phyloP scores from a whole-genome alignment of 1,140 invertebrate species.

The Battus philenor region DNA sequence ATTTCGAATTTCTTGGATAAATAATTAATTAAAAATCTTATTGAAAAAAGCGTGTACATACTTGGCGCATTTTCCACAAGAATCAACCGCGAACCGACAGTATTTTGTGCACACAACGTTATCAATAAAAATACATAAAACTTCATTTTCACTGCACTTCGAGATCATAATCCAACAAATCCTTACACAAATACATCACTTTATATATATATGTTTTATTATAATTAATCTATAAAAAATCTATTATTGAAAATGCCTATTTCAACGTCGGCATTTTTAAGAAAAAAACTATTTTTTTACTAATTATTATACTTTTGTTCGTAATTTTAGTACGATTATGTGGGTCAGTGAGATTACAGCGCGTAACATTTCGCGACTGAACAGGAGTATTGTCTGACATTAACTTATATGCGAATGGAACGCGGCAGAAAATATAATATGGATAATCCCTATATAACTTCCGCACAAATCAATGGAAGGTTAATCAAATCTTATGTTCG shows the following conservation, averaged over 20 bases:
- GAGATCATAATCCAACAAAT: constrained; percentile 33
- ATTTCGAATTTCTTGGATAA: too few species aligned
- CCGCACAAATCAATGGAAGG: too few species aligned
- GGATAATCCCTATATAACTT: constrained; percentile 27
- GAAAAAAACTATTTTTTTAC: too few species aligned
- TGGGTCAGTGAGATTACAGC: constrained; percentile 47
- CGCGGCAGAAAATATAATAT: constrained; percentile 32
- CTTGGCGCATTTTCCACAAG: constrained; percentile 66
- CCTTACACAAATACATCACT: constrained; percentile 8
- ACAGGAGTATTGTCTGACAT: constrained; percentile 53
- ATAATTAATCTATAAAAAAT: too few species aligned
- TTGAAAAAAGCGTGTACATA: too few species aligned
- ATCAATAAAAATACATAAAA: constrained; percentile 37
- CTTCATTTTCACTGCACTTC: constrained; percentile 51
- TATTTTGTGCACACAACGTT: constrained; percentile 34
- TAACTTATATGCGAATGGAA: constrained; percentile 65
- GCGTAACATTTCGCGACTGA: constrained; percentile 55
- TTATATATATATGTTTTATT: not conserved
- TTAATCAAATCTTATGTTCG: too few species aligned
- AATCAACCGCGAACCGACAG: constrained; percentile 49
- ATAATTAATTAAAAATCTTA: too few species aligned
- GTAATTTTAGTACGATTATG: constrained; percentile 24
- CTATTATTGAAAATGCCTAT: too few species aligned
- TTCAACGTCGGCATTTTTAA: too few species aligned
- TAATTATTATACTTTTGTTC: too few species aligned